Conservation (phyloP, 1,140 invertebrate genomes). For the Scaptomyza graminum region DNA sequence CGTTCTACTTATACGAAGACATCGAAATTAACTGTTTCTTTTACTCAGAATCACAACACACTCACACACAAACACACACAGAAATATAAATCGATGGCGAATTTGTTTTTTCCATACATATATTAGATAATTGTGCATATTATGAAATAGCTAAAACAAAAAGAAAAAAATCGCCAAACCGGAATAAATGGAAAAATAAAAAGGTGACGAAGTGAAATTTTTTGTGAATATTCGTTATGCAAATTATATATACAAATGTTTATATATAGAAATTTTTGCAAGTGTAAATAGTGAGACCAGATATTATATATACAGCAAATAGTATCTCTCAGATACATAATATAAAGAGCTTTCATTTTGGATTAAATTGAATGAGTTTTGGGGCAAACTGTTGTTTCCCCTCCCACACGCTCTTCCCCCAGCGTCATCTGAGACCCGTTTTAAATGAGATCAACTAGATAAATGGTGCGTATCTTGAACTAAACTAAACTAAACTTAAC, state of each 20-base stretch:
- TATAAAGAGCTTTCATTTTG: constrained; percentile 64
- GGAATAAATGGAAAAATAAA: constrained; percentile 51
- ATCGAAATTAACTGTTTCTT: constrained; percentile 40
- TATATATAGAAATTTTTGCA: constrained; percentile 32
- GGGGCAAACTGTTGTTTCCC: no score
- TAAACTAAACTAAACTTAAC: constrained; percentile 26
- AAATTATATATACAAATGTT: constrained; percentile 41
- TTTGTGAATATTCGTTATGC: constrained; percentile 42
- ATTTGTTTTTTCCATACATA: background rate
- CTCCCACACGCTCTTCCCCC: background rate
- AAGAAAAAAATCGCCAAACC: constrained; percentile 22
- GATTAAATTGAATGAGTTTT: constrained; percentile 65
- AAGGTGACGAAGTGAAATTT: constrained; percentile 50
- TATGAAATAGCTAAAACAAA: constrained; percentile 52
- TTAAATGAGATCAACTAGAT: constrained; percentile 80
- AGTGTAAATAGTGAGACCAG: constrained; percentile 51
- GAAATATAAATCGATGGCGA: background rate
- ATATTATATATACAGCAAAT: constrained; percentile 20
- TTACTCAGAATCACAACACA: constrained; percentile 1
- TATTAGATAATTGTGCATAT: constrained; percentile 34
- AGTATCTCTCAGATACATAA: constrained; percentile 21
- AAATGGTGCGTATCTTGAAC: constrained; percentile 76
- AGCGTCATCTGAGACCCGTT: constrained; percentile 55
- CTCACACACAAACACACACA: background rate
- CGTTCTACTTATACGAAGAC: constrained; percentile 56